Percentiles rank a stretch among this genome's conserved stretches.
These are phyloP conservation scores for Tenthredo distinguenda DNA, from an alignment of 2,888 invertebrate species.

Conservation along the genomic window DNA sequence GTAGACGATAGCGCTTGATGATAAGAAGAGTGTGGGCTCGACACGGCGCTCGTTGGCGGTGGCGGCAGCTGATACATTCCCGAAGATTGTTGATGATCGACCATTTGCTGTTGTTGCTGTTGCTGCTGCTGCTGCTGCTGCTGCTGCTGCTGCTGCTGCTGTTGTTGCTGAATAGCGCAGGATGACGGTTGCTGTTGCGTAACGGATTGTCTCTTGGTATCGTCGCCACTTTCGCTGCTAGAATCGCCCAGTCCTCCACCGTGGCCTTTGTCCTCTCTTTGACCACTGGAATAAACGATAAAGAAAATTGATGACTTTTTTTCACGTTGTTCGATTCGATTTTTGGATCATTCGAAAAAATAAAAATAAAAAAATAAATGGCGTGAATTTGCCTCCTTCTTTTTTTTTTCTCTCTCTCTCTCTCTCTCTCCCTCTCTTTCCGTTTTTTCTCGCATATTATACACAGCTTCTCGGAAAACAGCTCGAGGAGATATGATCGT, in stretches of 20 bases:
- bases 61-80: conserved; percentile 74
- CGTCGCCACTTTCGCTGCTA: conserved; percentile 76
- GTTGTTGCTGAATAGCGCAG: conserved; percentile 53
- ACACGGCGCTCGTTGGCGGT: conserved; percentile 68
- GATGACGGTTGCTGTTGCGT: conserved; percentile 59
- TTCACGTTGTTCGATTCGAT: not conserved
- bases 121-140: conserved; percentile 65
- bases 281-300: conserved; percentile 68
- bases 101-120: conserved; percentile 67
- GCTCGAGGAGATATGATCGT: not conserved
- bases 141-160: conserved; percentile 65
- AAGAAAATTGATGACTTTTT: not conserved
- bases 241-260: conserved; percentile 72
- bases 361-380: no score
- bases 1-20: conserved; percentile 71
- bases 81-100: conserved; percentile 64
- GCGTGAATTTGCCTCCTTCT: not conserved
- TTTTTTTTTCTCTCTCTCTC: not conserved
- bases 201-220: conserved; percentile 70
- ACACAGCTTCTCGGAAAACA: not conserved
- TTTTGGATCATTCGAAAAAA: not conserved
- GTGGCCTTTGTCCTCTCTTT: conserved; percentile 74
- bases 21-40: conserved; percentile 75
- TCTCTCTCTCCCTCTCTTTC: not conserved
- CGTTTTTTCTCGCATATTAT: not conserved